Base-by-base conservation (phyloP, 2,888 invertebrate species). In the Drosophila melanosoma region DNA sequence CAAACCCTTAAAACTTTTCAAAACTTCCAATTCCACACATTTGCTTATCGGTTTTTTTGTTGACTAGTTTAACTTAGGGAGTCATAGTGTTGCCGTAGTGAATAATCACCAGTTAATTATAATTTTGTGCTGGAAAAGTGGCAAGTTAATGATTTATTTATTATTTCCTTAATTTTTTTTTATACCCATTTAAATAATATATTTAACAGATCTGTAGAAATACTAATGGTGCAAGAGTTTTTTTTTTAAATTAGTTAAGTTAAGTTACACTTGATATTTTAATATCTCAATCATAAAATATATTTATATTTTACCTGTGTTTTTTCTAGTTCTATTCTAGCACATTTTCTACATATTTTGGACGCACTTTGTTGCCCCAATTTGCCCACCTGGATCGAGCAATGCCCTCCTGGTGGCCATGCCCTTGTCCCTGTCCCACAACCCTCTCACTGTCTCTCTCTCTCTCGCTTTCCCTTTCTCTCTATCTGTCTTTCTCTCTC, bases 341-440 rank as follows among this genome's bases (percentile, higher is more conserved):
- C 61, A 61, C 38, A 57, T 36, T 69, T 62, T 52, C 40, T 52
- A 45, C 52, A 56, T 40, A 35, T 23, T 54, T 40, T 35, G n/a
- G n/a, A 15, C 8, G 53, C 68, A 68, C 60, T 60, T 48, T 45
- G 64, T 12, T 74, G 69, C 66, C 58, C 67, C 67, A 66, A 63
- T 69, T 79, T 78, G 78, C 75, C 79, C 78, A 79, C 79, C 79
- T 78, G 77, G 74, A 68, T 70, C n/a, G 79, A 56, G n/a, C 32
- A 26, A 32, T 70, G 70, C 54, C 67, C 79, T 70, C 70, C 79
- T 68, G 79, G 78, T 79, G 75, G 62, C 70, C 71, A 62, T 78
- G 75, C 75, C 79, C 78, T 68, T 70, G 57, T 61, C 57, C 51
- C 53, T 36, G 35, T 61, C 23, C 15, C 40, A 20, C 33, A 57